A percentile compares a stretch with the other conserved stretches of the same genome.
These are phyloP conservation scores for Lepidocyrtinus sp. DNA, from an alignment of 2,888 invertebrate species.

Conservation along the genomic window DNA sequence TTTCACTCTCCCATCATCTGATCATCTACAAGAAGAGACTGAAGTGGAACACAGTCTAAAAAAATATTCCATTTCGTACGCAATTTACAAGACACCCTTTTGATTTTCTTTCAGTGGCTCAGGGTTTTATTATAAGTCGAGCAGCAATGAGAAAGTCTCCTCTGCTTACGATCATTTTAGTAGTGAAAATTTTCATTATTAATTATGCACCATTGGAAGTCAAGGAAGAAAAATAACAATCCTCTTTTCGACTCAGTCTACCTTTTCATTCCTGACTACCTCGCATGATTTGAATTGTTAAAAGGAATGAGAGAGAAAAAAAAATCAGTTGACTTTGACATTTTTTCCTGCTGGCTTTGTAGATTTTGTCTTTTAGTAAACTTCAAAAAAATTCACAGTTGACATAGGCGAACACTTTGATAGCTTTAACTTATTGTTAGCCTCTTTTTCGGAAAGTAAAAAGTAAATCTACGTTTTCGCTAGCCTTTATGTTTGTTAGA, in stretches of 20 bases:
- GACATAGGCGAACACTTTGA: neutral
- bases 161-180: too few species aligned
- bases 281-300: neutral
- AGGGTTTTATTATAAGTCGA: conserved; percentile 8
- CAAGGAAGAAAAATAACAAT: neutral
- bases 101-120: conserved; percentile 17
- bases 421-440: conserved; percentile 9
- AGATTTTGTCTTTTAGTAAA: neutral
- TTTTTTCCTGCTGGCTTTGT: neutral
- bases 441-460: conserved; percentile 10
- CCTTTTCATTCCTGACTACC: neutral
- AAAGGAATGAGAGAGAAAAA: neutral
- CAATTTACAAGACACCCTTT: conserved; percentile 29
- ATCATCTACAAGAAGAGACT: neutral
- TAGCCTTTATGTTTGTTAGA: neutral
- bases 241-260: neutral
- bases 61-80: conserved; percentile 25
- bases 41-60: neutral
- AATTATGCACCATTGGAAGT: neutral
- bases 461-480: conserved; percentile 24
- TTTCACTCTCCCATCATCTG: conserved; percentile 34
- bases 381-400: neutral
- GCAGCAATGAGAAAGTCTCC: too few species aligned
- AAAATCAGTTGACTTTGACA: neutral
- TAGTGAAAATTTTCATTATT: neutral